These are phyloP conservation scores for Chloroceryle amazona DNA, from an alignment of 2,797 vertebrate species.

Conservation along the genomic window DNA sequence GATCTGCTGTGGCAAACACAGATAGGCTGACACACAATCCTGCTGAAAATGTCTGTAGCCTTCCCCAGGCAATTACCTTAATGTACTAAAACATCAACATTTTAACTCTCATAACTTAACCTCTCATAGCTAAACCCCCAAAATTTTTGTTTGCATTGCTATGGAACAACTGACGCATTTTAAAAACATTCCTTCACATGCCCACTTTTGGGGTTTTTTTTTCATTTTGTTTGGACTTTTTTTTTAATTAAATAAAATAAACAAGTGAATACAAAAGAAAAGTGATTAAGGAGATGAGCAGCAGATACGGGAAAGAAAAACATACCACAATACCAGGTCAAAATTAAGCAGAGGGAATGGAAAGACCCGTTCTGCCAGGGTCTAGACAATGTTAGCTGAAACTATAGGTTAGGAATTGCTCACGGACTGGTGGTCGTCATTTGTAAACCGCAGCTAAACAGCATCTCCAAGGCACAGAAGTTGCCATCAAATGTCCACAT, in stretches of 20 bases:
- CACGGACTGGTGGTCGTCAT: neutral
- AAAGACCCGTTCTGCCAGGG: neutral
- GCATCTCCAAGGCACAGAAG: neutral
- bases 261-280: neutral
- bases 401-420: neutral
- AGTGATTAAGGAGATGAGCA: neutral
- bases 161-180: neutral
- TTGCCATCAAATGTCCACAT: neutral
- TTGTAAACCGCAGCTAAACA: neutral
- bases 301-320: conserved; percentile 3
- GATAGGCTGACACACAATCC: neutral
- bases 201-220: too few species aligned
- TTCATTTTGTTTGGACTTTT: neutral
- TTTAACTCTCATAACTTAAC: neutral
- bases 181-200: neutral
- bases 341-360: conserved; percentile 1
- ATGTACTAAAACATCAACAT: neutral
- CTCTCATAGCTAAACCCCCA: neutral
- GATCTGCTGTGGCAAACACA: neutral
- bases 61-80: neutral
- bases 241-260: neutral
- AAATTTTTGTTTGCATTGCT: neutral
- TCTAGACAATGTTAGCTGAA: neutral
- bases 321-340: neutral
- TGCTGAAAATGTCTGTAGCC: neutral